Evolutionary conservation across 2,113 vertebrate genomes (phyloP), one percentile per base, ranked within the genome.

Genomic region (Tyrannus savana): DNA sequence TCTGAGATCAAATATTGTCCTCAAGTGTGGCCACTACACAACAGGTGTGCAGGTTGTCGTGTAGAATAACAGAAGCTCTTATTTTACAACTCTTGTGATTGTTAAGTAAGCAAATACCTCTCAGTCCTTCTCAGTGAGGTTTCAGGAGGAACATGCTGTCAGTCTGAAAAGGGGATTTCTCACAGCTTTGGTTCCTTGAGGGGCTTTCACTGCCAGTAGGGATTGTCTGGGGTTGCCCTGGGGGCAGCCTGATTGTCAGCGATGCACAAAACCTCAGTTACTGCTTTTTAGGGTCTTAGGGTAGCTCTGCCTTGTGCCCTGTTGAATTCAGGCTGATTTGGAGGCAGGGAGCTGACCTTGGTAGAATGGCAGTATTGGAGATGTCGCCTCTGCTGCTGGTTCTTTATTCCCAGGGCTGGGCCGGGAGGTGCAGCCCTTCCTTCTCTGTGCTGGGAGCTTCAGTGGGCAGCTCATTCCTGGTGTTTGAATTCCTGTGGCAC

Each of bases 1-100:
- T 73, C 14, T 16, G n/a, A 75, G 42, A 47, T 55, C 7, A 74
- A 28, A 17, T 46, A 8, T 15, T 62, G 33, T n/a, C 37, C 44
- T 60, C n/a, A 44, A 3, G 59, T 17, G 50, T 21, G 37, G 19
- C 42, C 87, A 0, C n/a, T 37, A 5, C 15, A 30, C 19, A 37
- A 5, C 24, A 28, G 14, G 6, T 35, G 16, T 49, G 33, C 6
- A 2, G 16, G 9, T 17, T 67, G 4, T 46, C 8, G 0, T 15
- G 9, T 37, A 67, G 56, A 49, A 10, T 13, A 33, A 60, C 33
- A 76, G 39, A 71, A 76, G 23, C 72, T 73, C 16, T 67, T 19
- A 14, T 11, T 81, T 64, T 69, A 17, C 12, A 56, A 0, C 62
- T 81, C 55, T 27, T 66, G 22, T 30, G 31, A 10, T n/a, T 64